Base-by-base conservation (phyloP, 35 echinoderm and acorn worm species). In the Eucidaris tribuloides region DNA sequence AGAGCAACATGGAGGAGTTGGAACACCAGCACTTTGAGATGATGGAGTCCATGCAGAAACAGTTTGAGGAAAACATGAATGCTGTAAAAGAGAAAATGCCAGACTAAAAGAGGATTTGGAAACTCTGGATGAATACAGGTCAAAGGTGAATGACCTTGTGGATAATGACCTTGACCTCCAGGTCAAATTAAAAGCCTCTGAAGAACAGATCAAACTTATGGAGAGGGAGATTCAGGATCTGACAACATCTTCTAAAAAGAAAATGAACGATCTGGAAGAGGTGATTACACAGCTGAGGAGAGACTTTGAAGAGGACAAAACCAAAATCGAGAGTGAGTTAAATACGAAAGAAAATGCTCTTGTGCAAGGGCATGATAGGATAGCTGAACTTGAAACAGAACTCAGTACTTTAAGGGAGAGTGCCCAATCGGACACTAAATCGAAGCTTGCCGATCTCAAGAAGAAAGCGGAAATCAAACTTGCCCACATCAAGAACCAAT, bases 21-120 rank as follows among this genome's bases (percentile, higher is more conserved):
- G 93, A 96, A 50, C 93, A 96, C 31, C 89, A 91, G 45, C 93
- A 96, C 36, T 96, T 96, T 88, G 93, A 96, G 72, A 96, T 96
- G 93, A 77, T 96, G 13, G 93, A 96, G 45, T 83, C 72, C 5
- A 88, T 91, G 78, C 89, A 96, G 81, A 87, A 87, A 42, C 93
- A 96, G 49, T 82, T 82, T 28, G 93, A 96, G 39, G 92, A 80
- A 15, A 74, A 43, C 3, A 20, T 74, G 5, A 49, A 81, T 52
- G 27, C 65, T 14, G 80, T 80, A 55, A 91, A 84, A 62, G 45
- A 79, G 89, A 87, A 13, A 83, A 65, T 71, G 58, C 61, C 25
- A 88, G 14, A 29, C 58, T 71, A 7, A 83, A 84, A 43, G 48
- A 66, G 34, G 56, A 87, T 54, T 41, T 96, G 14, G 24, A 40